Evolutionary conservation across 2,797 vertebrate species (phyloP), one percentile per base, ranked within the genome.

Genomic region (Siniperca obscura): DNA sequence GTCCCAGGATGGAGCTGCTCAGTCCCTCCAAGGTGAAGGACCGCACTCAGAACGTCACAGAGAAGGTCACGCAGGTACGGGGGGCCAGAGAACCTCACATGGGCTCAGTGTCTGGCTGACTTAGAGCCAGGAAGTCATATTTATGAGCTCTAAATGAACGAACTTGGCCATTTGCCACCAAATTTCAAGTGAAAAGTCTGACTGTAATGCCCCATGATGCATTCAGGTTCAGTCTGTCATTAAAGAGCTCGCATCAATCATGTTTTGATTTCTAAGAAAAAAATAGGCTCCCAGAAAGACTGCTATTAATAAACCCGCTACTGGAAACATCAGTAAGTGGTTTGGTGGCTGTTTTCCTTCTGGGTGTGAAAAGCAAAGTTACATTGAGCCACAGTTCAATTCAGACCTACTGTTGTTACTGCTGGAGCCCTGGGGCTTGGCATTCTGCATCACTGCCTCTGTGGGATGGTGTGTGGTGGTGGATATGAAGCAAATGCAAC

Each of bases 41-140:
- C 53, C 93, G 96, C 78, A 96, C 97, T 3, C 97, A 97, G 92
- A 97, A 98, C 0, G 96, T 99, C 95, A 99, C 96, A 0, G 97
- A 99, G 94, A 99, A 97, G 92, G 97, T 99, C 93, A 98, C 97
- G 0, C 97, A 98, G 97, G 98, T 99, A 95, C 7, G 86, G 87
- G 61, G 34, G 53, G 38, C 16, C 30, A 11, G 2, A 74, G 25
- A 64, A 64, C 21, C 22, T 77, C 53, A 71, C 38, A 55, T 50
- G 75, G 61, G 44, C 44, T 78, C 65, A 22, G 70, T 44, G 9
- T 48, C 46, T 74, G 56, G 38, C 40, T 55, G 34, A 64, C 30
- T 27, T 25, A 74, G 42, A 71, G 7, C 27, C 14, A 59, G 10
- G 11, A 53, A n/a, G 19, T 82, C 25, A 9, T 0, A 19, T 66